phyloP scores from a whole-genome alignment of 2,888 invertebrate genomes.

The Oscheius onirici region DNA sequence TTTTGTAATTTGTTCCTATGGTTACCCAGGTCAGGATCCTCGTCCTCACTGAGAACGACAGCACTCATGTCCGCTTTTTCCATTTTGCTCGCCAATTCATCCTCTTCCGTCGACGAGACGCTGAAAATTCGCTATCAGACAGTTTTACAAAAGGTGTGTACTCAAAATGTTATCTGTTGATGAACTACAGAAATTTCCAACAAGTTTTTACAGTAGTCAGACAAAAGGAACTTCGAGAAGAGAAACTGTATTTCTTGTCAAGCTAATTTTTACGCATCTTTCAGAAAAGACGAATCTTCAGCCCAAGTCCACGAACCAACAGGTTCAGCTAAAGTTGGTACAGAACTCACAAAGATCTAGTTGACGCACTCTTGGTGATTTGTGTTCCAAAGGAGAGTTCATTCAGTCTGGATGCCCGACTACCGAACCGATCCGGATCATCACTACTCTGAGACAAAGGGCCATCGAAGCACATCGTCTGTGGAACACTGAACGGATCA shows the following conservation, averaged over 20 bases:
- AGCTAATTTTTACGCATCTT: too few relatives aligned
- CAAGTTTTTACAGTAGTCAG: too few relatives aligned
- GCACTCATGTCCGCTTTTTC: conserved; percentile 34
- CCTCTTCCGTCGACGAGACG: not conserved
- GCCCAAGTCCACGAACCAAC: too few relatives aligned
- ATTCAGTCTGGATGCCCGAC: not conserved
- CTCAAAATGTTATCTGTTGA: too few relatives aligned
- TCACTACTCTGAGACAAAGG: conserved; percentile 3
- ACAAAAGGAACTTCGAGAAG: too few relatives aligned
- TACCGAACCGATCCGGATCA: conserved; percentile 25
- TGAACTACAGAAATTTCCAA: too few relatives aligned
- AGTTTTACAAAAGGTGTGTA: too few relatives aligned
- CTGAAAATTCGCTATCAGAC: not conserved
- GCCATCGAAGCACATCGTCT: conserved; percentile 23
- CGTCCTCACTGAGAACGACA: conserved; percentile 39
- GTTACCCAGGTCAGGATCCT: conserved; percentile 27
- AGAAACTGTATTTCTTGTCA: too few relatives aligned
- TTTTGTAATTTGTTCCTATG: not conserved
- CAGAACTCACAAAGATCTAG: not conserved
- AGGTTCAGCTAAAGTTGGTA: too few relatives aligned
- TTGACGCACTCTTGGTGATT: not conserved
- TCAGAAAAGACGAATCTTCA: too few relatives aligned
- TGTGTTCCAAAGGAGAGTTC: not conserved
- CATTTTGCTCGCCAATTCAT: conserved; percentile 29
- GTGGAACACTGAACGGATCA: conserved; percentile 11